These are phyloP conservation scores for Aviceda subcristata DNA, from an alignment of 2,113 vertebrate species.

Conservation along the genomic window DNA sequence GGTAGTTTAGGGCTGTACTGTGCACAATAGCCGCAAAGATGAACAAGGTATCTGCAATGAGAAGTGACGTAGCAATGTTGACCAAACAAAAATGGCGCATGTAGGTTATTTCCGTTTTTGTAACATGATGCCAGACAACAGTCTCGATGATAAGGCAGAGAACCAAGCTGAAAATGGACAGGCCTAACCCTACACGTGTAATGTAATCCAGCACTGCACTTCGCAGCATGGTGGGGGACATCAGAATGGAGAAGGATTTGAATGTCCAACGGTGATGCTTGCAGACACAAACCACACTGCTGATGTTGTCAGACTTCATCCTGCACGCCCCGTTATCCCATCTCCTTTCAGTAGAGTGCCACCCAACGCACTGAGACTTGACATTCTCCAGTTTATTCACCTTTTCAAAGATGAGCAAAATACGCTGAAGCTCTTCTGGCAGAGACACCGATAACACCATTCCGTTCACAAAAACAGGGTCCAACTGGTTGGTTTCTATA, in stretches of 20 bases:
- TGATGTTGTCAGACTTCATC: background rate
- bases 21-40: constrained; percentile 63
- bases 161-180: constrained; percentile 81
- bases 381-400: constrained; percentile 36
- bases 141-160: constrained; percentile 81
- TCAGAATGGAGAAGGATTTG: constrained; percentile 85
- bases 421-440: background rate
- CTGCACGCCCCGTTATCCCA: constrained; percentile 76
- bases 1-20: background rate
- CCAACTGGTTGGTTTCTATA: constrained; percentile 60
- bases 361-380: constrained; percentile 77
- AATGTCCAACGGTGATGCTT: constrained; percentile 39
- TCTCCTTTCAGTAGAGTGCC: constrained; percentile 72
- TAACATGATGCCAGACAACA: constrained; percentile 77
- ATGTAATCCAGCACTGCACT: constrained; percentile 51
- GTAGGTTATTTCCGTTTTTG: constrained; percentile 78
- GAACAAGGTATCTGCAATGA: constrained; percentile 83
- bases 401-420: constrained; percentile 74
- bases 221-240: constrained; percentile 63
- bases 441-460: constrained; percentile 73
- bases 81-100: constrained; percentile 84
- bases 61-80: constrained; percentile 81
- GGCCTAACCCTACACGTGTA: constrained; percentile 76
- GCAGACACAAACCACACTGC: constrained; percentile 73
- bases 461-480: constrained; percentile 52